Conservation (phyloP, 2,113 vertebrate species). For the Taxidea taxus region DNA sequence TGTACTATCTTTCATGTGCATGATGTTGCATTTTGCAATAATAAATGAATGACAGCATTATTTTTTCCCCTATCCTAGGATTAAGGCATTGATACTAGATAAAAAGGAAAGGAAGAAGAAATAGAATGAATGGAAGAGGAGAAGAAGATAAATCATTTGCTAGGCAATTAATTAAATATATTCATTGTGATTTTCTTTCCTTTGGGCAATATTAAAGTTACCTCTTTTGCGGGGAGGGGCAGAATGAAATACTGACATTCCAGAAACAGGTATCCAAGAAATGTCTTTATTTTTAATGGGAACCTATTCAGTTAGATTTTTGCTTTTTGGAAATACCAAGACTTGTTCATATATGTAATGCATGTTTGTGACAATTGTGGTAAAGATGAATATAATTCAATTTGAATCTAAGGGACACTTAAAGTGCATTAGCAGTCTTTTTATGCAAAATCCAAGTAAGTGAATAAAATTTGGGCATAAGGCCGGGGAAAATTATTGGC, state of each 20-base stretch:
- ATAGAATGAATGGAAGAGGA: background rate
- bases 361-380: background rate
- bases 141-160: background rate
- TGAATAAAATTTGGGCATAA: background rate
- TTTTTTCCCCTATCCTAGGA: background rate
- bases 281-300: background rate
- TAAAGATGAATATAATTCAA: background rate
- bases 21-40: background rate
- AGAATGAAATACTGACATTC: background rate
- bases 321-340: background rate
- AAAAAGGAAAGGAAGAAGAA: background rate
- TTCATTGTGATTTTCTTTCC: background rate
- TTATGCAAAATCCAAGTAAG: background rate
- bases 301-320: background rate
- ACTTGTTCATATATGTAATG: background rate
- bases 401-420: background rate
- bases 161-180: background rate
- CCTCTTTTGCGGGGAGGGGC: background rate
- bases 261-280: background rate
- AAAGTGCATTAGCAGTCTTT: background rate
- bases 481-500: background rate
- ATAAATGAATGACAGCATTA: background rate
- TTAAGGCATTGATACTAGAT: background rate
- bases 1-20: background rate
- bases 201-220: background rate